phyloP scores from a whole-genome alignment of 2,797 vertebrate genomes.

The Megalops cyprinoides region DNA sequence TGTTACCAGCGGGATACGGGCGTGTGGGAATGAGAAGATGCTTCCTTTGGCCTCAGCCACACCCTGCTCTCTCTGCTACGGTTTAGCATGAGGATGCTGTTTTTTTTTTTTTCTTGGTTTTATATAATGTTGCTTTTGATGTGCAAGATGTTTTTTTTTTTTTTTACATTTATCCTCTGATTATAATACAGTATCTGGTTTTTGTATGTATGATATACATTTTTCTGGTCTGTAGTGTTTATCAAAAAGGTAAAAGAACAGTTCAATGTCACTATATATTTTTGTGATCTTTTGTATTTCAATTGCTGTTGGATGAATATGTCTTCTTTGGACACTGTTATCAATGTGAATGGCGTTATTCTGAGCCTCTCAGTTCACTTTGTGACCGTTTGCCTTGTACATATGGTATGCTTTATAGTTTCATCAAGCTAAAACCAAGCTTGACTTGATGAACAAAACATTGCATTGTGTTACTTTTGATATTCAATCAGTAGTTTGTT shows the following conservation, averaged over 20 bases:
- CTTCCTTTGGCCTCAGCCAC: not conserved
- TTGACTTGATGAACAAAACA: slow-evolving; percentile 72
- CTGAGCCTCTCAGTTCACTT: slow-evolving; percentile 82
- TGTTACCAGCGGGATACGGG: slow-evolving; percentile 12
- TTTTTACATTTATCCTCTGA: slow-evolving; percentile 57
- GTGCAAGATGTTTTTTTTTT: slow-evolving; percentile 82
- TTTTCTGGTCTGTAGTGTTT: slow-evolving; percentile 88
- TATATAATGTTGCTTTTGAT: slow-evolving; percentile 51
- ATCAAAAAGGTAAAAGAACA: slow-evolving; percentile 73
- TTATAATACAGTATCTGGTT: slow-evolving; percentile 73
- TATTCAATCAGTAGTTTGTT: slow-evolving; percentile 82
- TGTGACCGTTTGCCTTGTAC: slow-evolving; percentile 87
- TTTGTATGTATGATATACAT: slow-evolving; percentile 86
- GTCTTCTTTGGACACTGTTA: slow-evolving; percentile 90
- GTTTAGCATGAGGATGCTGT: not conserved
- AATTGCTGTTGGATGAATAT: slow-evolving; percentile 66
- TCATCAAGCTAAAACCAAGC: slow-evolving; percentile 88
- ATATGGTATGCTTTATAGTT: slow-evolving; percentile 86
- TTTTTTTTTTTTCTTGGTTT: slow-evolving; percentile 54
- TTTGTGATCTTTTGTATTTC: slow-evolving; percentile 84
- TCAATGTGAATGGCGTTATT: slow-evolving; percentile 90
- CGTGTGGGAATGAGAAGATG: not conserved
- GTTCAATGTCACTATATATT: slow-evolving; percentile 68
- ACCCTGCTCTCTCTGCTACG: not conserved
- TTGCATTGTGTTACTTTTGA: slow-evolving; percentile 92